Evolutionary conservation across 1,140 invertebrate genomes (phyloP).

Genomic region (Conopomorpha cramerella): DNA sequence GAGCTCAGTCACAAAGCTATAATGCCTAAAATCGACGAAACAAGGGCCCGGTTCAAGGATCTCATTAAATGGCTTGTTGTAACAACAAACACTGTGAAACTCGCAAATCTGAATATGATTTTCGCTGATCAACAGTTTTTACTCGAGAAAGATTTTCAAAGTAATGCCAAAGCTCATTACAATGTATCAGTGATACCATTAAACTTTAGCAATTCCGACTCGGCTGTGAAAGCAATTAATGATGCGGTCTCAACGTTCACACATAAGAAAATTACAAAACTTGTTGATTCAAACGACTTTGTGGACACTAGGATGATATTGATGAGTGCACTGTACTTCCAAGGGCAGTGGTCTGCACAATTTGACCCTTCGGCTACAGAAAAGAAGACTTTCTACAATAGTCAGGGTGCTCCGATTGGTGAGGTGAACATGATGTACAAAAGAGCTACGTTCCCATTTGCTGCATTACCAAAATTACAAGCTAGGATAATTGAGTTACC

Average conservation of each 20-base stretch:
- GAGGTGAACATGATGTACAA: constrained; percentile 69
- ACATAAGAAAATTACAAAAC: constrained; percentile 66
- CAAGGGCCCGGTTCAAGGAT: constrained; percentile 29
- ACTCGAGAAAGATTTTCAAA: constrained; percentile 28
- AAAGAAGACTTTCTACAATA: constrained; percentile 57
- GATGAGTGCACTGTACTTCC: constrained; percentile 82
- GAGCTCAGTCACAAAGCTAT: constrained; percentile 38
- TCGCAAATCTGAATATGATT: constrained; percentile 35
- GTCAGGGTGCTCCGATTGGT: constrained; percentile 48
- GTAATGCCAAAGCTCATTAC: constrained; percentile 48
- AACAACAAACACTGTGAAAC: constrained; percentile 29
- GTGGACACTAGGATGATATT: constrained; percentile 68
- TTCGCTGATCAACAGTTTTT: constrained; percentile 20
- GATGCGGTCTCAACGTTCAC: constrained; percentile 66
- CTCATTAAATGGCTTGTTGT: constrained; percentile 37
- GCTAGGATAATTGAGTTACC: constrained; percentile 73
- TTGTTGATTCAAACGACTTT: constrained; percentile 59
- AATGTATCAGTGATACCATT: constrained; percentile 59
- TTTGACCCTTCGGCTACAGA: constrained; percentile 42
- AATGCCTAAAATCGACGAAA: constrained; percentile 17
- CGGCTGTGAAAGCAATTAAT: constrained; percentile 66
- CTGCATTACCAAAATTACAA: constrained; percentile 59
- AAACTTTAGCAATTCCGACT: constrained; percentile 61
- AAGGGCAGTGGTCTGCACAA: constrained; percentile 74
- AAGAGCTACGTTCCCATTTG: constrained; percentile 57